phyloP scores from a whole-genome alignment of 2,113 vertebrate genomes.

The Callorhinus ursinus region DNA sequence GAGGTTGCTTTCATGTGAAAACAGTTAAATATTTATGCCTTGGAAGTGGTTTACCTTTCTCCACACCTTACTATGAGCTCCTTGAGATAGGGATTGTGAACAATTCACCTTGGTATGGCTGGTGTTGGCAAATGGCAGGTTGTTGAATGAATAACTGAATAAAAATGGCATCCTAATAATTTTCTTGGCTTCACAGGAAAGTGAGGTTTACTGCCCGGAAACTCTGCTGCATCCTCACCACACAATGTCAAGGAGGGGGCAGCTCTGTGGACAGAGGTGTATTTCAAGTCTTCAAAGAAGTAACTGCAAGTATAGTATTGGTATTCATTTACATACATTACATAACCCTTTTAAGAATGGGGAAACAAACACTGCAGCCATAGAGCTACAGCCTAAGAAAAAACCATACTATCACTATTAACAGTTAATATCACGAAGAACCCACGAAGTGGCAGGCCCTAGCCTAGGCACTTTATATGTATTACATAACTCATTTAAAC shows the following conservation, averaged over 20 bases:
- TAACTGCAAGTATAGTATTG: not conserved
- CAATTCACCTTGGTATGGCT: not conserved
- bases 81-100: not conserved
- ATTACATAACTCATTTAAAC: constrained; percentile 24
- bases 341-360: not conserved
- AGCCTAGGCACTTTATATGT: constrained; percentile 20
- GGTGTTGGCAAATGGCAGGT: not conserved
- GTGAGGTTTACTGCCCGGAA: no score
- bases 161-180: not conserved
- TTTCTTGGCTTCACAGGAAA: not conserved
- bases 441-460: not conserved
- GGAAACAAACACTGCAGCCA: constrained; percentile 2
- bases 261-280: no score
- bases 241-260: no score
- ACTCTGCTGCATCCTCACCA: no score
- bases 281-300: constrained; percentile 57
- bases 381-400: not conserved
- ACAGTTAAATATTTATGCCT: constrained; percentile 1
- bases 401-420: not conserved
- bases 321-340: not conserved
- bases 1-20: constrained; percentile 24
- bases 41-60: not conserved
- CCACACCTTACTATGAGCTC: not conserved
- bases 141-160: constrained; percentile 3
- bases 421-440: constrained; percentile 7